phyloP scores from a whole-genome alignment of 2,888 invertebrate genomes.

The Litoditis marina region DNA sequence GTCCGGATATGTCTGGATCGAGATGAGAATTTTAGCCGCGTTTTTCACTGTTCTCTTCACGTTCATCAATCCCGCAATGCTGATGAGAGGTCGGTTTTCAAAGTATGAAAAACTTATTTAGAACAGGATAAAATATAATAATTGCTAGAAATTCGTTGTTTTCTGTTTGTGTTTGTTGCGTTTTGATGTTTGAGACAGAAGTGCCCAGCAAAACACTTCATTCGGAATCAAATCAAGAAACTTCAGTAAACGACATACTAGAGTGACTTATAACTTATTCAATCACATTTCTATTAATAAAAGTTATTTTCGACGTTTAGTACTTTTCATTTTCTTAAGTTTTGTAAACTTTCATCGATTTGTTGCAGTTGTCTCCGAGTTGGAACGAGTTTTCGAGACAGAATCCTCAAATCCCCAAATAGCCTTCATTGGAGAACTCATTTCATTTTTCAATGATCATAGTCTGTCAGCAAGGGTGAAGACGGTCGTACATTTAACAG shows the following conservation, averaged over 20 bases:
- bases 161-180: background rate
- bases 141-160: background rate
- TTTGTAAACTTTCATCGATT: too few relatives aligned
- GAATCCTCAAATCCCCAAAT: too few relatives aligned
- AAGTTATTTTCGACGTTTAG: too few relatives aligned
- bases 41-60: constrained; percentile 47
- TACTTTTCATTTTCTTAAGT: too few relatives aligned
- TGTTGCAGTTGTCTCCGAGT: constrained; percentile 21
- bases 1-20: constrained; percentile 21
- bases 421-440: too few relatives aligned
- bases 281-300: too few relatives aligned
- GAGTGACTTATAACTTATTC: too few relatives aligned
- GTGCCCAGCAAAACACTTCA: background rate
- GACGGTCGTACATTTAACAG: constrained; percentile 10
- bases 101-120: background rate
- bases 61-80: constrained; percentile 49
- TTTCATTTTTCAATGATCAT: constrained; percentile 1
- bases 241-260: too few relatives aligned
- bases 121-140: too few relatives aligned
- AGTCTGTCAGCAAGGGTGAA: constrained; percentile 1
- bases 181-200: too few relatives aligned
- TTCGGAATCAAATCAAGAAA: too few relatives aligned
- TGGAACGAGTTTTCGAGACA: background rate
- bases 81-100: constrained; percentile 29
- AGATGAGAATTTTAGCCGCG: constrained; percentile 46